Evolutionary conservation across 2,113 vertebrate species (phyloP), one percentile per base, ranked within the genome.

Genomic region (Tretioscincus oriximinensis): DNA sequence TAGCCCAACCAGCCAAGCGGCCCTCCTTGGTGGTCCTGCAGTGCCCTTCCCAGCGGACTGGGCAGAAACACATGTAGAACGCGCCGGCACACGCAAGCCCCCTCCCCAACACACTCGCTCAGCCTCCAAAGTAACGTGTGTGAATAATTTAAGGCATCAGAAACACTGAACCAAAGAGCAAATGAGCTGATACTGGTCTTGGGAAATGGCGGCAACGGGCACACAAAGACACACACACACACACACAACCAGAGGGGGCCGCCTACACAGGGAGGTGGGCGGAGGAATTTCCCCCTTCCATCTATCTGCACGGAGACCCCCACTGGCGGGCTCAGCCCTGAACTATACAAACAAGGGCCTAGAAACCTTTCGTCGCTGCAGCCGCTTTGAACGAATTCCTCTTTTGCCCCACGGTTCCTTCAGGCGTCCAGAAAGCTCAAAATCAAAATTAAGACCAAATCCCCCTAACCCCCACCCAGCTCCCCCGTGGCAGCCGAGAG

Each of bases 101-200:
- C 26, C 1, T 49, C 35, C 1, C 1, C 61, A 22, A 26, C 49
- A 66, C 47, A 4, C n/a, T 12, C 28, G 4, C 51, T 22, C 76
- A 1, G 20, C 28, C 47, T 4, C n/a, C 4, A 12, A 78, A 78
- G 4, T 31, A 26, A 60, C 5, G n/a, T 7, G 4, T 60, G 66
- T 69, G 29, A n/a, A 66, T 26, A 47, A n/a, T 75, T 81, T 81
- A 81, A 81, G 80, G 80, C 80, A 75, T 81, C 64, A 60, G 64
- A 28, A 28, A 67, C 54, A 81, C 9, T 35, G 5, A 58, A 51
- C 29, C 29, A 69, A 58, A 29, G 22, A 24, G 20, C 4, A 28
- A 26, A 9, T 47, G 28, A 51, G 26, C 49, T 28, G 26, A 24
- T 64, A 60, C 72, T 8, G n/a, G n/a, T 66, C 22, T 61, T 75